These are phyloP conservation scores for Drosophila bocqueti DNA, from an alignment of 1,140 invertebrate species.

Conservation along the genomic window DNA sequence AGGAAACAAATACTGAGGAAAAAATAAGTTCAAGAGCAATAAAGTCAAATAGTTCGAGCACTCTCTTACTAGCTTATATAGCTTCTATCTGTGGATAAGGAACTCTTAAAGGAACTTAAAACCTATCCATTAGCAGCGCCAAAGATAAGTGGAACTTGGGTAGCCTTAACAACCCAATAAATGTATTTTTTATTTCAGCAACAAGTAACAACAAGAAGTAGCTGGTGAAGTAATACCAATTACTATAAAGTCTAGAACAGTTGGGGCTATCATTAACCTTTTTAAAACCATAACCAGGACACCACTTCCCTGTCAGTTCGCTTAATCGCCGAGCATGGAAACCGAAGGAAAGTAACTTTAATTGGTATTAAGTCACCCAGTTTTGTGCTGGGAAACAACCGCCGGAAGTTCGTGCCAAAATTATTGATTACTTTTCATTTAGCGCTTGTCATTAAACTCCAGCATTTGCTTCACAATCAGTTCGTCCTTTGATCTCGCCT, in stretches of 20 bases:
- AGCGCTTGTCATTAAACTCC: constrained; percentile 29
- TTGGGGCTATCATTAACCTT: neutral
- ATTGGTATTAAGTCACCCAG: constrained; percentile 16
- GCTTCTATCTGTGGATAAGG: too few species aligned
- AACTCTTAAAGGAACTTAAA: neutral
- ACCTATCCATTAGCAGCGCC: neutral
- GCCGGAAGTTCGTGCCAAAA: constrained; percentile 5
- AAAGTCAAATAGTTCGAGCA: neutral
- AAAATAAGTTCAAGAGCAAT: neutral
- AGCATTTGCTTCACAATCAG: constrained; percentile 28
- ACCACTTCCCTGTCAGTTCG: neutral
- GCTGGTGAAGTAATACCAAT: neutral
- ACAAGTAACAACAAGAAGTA: too few species aligned
- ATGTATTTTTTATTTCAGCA: neutral
- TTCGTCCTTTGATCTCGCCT: constrained; percentile 40
- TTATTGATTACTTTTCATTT: constrained; percentile 42
- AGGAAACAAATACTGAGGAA: neutral
- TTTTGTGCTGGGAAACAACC: neutral
- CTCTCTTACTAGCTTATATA: too few species aligned
- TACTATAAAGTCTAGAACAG: neutral
- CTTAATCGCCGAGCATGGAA: neutral
- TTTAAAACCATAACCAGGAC: neutral
- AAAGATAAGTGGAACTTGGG: neutral
- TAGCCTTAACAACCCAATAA: neutral
- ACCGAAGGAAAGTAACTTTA: constrained; percentile 1